These are phyloP conservation scores for Azemiops feae DNA, from an alignment of 2,113 vertebrate genomes.

Conservation along the genomic window DNA sequence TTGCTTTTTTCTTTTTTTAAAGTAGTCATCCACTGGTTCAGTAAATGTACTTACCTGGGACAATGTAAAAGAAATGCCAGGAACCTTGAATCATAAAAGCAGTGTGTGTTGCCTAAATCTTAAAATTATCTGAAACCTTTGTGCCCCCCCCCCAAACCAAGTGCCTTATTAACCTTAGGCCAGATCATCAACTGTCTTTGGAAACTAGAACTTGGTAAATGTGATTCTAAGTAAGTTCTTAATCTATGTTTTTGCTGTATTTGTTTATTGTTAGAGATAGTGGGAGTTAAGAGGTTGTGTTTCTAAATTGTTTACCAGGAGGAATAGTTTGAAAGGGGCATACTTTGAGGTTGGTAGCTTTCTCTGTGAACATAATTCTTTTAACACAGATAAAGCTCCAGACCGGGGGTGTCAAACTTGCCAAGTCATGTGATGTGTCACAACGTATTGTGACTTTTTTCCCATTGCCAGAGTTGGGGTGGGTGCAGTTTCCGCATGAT, in stretches of 20 bases:
- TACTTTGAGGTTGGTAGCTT: background rate
- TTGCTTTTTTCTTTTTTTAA: background rate
- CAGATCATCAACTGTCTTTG: background rate
- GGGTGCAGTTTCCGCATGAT: background rate
- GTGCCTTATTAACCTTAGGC: background rate
- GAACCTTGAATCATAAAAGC: background rate
- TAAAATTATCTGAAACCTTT: background rate
- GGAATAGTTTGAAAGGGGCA: background rate
- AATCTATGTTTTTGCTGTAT: background rate
- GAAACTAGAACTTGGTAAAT: background rate
- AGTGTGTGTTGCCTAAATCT: background rate
- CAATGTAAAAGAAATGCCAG: background rate
- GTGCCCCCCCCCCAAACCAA: background rate
- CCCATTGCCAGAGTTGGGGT: background rate
- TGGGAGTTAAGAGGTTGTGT: background rate
- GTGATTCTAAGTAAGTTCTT: background rate
- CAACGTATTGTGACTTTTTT: background rate
- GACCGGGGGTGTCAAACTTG: background rate
- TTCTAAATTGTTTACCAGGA: background rate
- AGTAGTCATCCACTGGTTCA: background rate
- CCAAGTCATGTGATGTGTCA: background rate
- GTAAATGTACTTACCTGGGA: background rate
- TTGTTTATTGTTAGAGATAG: background rate
- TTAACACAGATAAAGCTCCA: background rate
- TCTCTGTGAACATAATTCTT: background rate